Base-by-base conservation (phyloP, 2,888 invertebrate genomes). In the Colletes collaris region DNA sequence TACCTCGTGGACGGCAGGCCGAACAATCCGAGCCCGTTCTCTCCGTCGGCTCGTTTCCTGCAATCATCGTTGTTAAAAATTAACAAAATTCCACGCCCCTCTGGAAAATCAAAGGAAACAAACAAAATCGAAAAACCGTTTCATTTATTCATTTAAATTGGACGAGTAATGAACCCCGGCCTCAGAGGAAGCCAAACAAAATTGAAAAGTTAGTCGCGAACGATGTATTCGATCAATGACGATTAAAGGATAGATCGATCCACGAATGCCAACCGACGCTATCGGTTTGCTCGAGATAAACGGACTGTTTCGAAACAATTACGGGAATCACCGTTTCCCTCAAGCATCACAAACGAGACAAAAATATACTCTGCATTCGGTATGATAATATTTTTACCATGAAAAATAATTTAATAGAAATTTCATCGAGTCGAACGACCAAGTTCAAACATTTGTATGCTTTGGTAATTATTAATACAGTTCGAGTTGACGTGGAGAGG, bases 1-100 rank as follows among this genome's bases (percentile, higher is more conserved):
- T 88, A 70, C 88, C 89, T 76, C 90, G 88, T 40, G 91, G 91
- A 82, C 89, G 89, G 80, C 92, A 92, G 64, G 91, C 91, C 52
- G 91, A 89, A 79, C 91, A 92, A 78, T 92, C 90, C 58, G 90
- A 84, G 52, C 87, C 85, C 69, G 88, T 74, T 71, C 90, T 87
- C 74, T 91, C 90, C 76, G 85, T 63, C 76, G 82, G 78, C 53
- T 89, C 89, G 78, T 76, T 87, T 69, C 86, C 89, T 88, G 81
- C 76, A 86, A 87, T 78, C 78, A 82, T 83, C 74, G 77, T 81
- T 74, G 81, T 62, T 79, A 78, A 56, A 83, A 77, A 85, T 85
- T 83, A 83, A 81, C 80, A 79, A 80, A 65, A 69, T 60, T 59
- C 62, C 50, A 27, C 11, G 46, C 35, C 19, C 19, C 50, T 11